Evolutionary conservation across 2,113 vertebrate species (phyloP).

Genomic region (Willisornis vidua): DNA sequence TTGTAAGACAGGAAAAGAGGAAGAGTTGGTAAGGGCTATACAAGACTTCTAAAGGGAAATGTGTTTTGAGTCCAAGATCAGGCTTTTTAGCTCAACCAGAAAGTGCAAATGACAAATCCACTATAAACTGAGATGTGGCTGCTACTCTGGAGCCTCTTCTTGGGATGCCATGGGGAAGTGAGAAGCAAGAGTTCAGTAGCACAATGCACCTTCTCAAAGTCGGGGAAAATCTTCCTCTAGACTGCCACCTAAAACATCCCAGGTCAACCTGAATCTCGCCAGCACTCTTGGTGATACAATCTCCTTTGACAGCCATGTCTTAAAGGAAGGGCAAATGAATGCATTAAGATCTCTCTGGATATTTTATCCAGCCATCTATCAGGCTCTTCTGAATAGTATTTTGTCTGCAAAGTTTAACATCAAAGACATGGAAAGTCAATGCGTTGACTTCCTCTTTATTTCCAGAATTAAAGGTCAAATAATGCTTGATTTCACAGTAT

Average conservation of each 20-base stretch:
- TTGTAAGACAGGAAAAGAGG: background rate
- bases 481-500: background rate
- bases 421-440: constrained; percentile 14
- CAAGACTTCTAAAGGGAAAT: background rate
- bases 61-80: background rate
- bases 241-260: background rate
- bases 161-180: rapidly evolving
- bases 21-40: background rate
- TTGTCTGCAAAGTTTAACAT: constrained; percentile 42
- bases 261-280: background rate
- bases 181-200: background rate
- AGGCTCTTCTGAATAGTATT: background rate
- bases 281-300: background rate
- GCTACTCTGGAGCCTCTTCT: background rate
- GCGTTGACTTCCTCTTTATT: background rate
- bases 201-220: background rate
- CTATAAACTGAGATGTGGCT: background rate
- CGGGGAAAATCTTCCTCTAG: background rate
- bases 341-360: constrained; percentile 35
- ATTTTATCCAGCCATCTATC: constrained; percentile 42
- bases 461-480: constrained; percentile 26
- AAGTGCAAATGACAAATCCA: background rate
- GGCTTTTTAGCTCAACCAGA: background rate
- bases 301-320: background rate
- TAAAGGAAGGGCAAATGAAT: constrained; percentile 3